Evolutionary conservation across 1,140 invertebrate species (phyloP), one percentile per base, ranked within the genome.

Genomic region (Hyposmocoma kahamanoa): DNA sequence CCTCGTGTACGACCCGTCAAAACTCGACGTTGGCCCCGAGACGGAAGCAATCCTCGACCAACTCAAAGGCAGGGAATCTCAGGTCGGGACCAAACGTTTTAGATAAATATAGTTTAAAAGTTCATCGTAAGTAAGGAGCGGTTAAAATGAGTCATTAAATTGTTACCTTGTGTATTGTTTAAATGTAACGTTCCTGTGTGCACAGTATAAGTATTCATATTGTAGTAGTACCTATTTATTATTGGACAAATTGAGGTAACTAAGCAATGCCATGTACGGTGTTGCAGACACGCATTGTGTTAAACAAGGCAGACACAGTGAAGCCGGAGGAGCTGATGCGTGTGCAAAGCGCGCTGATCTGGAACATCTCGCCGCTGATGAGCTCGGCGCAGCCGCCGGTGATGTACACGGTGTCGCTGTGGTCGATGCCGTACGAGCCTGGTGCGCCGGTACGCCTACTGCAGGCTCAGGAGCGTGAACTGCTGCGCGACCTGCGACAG

Each of bases 291-390:
- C 91, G 96, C 62, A 97, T 98, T 62, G 90, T 98, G 57, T 87
- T 98, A 36, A 98, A 98, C 88, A 98, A 98, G 88, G 96, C 96
- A 1, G 97, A 98, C 76, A 93, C 93, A 62, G 94, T 98, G 17
- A 94, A 95, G 70, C 93, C 96, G 0, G 96, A 97, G 74, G 96
- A 98, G 81, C 75, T 98, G 36, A 93, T 98, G 91, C 89, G 95
- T 61, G 95, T 98, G 3, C 96, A 97, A 82, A 95, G 96, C 42
- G 95, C 95, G 2, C 87, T 98, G 22, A 96, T 98, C 66, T 98
- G 97, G 97, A 97, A 97, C 74, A 95, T 98, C 62, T 97, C 95
- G 9, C 97, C 96, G 3, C 84, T 98, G 36, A 96, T 98, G 92
- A 96, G 96, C 42, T 95, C 94, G 22, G 92, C 94, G 15, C 95